These are phyloP conservation scores for human DNA, from an alignment of 2,113 vertebrate species.

Conservation along the genomic window DNA sequence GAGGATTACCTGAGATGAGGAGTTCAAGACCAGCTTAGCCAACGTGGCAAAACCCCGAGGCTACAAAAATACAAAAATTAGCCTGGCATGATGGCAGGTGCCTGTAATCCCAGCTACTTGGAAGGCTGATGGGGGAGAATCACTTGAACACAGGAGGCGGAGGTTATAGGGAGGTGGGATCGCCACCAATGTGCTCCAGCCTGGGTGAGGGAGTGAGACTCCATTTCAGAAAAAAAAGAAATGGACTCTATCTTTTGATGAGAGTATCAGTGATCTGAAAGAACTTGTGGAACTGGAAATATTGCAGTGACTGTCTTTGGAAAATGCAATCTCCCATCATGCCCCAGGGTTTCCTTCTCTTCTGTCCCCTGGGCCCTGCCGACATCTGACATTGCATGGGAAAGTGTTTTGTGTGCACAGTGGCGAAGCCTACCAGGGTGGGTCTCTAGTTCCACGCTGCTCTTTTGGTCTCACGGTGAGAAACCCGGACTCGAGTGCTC, in stretches of 20 bases:
- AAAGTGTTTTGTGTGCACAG: not conserved
- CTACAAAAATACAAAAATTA: too few relatives aligned
- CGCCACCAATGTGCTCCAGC: too few relatives aligned
- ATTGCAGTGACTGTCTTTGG: not conserved
- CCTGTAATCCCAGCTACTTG: too few relatives aligned
- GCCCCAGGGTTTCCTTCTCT: not conserved
- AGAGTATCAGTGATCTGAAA: not conserved
- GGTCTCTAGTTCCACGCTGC: not conserved
- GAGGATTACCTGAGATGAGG: too few relatives aligned
- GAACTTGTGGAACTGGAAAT: not conserved
- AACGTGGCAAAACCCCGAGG: rapidly evolving
- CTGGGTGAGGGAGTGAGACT: too few relatives aligned
- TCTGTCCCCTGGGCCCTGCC: not conserved
- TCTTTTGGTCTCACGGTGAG: not conserved
- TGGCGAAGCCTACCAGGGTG: not conserved
- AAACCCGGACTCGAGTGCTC: not conserved
- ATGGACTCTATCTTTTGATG: not conserved
- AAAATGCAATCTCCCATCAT: not conserved
- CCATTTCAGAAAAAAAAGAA: not conserved
- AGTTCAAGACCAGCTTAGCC: too few relatives aligned
- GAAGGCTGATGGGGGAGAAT: too few relatives aligned
- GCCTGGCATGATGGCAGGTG: too few relatives aligned
- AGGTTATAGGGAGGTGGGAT: too few relatives aligned
- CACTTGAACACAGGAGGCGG: too few relatives aligned
- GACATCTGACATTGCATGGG: not conserved